These are phyloP conservation scores for Zaprionus africanus DNA, from an alignment of 1,140 invertebrate species.

Conservation along the genomic window DNA sequence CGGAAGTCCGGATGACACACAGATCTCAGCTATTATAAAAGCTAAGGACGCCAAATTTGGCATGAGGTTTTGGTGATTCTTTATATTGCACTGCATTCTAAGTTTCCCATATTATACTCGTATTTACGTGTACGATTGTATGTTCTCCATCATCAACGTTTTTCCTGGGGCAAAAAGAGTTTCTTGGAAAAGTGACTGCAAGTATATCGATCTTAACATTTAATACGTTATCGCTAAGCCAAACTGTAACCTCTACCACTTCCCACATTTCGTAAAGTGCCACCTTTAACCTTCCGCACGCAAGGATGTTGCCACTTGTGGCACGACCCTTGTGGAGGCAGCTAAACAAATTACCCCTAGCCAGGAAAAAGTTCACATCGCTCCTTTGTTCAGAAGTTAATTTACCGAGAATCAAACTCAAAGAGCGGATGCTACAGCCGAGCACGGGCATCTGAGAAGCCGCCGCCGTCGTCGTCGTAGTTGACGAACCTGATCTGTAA, in stretches of 20 bases:
- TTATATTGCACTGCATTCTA: too few species aligned
- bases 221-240: not conserved
- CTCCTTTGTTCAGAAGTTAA: conserved; percentile 75
- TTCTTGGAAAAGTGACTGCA: not conserved
- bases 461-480: conserved; percentile 30
- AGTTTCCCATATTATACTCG: too few species aligned
- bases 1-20: too few species aligned
- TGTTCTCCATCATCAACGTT: too few species aligned
- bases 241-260: not conserved
- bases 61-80: too few species aligned
- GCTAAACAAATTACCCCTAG: conserved; percentile 63
- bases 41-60: too few species aligned
- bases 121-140: too few species aligned
- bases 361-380: conserved; percentile 38
- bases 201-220: not conserved
- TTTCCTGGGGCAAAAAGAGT: too few species aligned
- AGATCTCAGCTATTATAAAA: too few species aligned
- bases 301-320: conserved; percentile 69
- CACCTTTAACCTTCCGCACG: conserved; percentile 30
- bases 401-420: conserved; percentile 83
- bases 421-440: conserved; percentile 56
- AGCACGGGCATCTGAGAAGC: conserved; percentile 60
- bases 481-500: conserved; percentile 50
- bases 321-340: conserved; percentile 1
- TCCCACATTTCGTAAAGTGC: conserved; percentile 18